Evolutionary conservation across 2,113 vertebrate genomes (phyloP).

Genomic region (Syngnathus typhle): DNA sequence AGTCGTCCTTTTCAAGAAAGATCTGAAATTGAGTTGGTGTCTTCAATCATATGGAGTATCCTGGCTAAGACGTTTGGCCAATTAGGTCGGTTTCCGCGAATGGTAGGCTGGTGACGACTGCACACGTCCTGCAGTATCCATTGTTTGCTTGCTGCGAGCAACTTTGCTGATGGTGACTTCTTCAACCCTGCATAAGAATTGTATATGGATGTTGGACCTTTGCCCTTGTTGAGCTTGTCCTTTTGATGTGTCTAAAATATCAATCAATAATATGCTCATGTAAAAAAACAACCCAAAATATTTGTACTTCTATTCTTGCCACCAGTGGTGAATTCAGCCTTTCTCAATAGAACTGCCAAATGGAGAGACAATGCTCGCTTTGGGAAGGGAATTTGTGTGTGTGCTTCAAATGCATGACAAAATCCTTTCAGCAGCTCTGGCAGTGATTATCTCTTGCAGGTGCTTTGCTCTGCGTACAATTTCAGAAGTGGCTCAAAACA

Average conservation of each 20-base stretch:
- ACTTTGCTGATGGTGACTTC: not conserved
- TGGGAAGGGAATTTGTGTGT: not conserved
- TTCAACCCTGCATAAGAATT: too few species aligned
- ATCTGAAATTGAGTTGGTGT: constrained; percentile 20
- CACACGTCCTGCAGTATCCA: not conserved
- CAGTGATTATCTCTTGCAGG: constrained; percentile 15
- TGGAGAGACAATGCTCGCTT: not conserved
- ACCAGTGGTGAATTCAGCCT: not conserved
- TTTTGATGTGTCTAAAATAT: not conserved
- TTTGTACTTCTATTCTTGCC: not conserved
- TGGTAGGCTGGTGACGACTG: not conserved
- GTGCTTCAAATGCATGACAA: not conserved
- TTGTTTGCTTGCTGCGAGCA: not conserved
- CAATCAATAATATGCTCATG: not conserved
- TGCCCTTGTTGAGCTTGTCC: not conserved
- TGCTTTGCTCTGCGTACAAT: constrained; percentile 13
- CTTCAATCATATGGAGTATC: constrained; percentile 2
- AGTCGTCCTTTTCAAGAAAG: constrained; percentile 16
- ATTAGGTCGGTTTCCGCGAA: not conserved
- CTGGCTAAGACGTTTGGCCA: not conserved
- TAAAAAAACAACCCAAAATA: too few species aligned
- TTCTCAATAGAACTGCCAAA: not conserved
- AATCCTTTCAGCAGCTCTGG: constrained; percentile 1
- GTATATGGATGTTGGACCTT: not conserved
- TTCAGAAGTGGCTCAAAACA: constrained; percentile 3